Base-by-base conservation (phyloP, 2,113 vertebrate genomes). In the Isichthys henryi region DNA sequence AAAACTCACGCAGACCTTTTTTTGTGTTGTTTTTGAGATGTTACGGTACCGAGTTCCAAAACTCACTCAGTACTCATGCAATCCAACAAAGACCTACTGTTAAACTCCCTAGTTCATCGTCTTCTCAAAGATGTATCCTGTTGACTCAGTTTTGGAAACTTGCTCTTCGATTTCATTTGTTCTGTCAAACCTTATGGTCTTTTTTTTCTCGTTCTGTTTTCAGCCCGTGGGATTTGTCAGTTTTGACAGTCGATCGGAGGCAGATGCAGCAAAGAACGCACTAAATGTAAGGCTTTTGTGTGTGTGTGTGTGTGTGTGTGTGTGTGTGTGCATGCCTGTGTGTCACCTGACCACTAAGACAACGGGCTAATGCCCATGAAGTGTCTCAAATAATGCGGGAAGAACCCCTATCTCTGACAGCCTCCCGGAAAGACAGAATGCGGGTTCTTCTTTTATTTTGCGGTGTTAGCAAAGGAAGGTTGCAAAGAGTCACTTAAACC, bases 221-320 rank as follows among this genome's bases (percentile, higher is more conserved):
- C 91, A 99, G 98, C 98, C 97, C n/a, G 97, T 99, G 94, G 98
- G 98, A 90, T 99, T 99, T 96, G 98, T 99, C 95, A 98, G 97
- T 93, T 99, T 99, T 93, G 98, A 99, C 96, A 98, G 97, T 92
- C 96, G 97, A 92, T 96, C 97, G 94, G 97, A 98, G 53, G 98
- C 98, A 50, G 98, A 99, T 96, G 97, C 97, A 88, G 98, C 98
- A n/a, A 99, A 99, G 96, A 98, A 98, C 0, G 97, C 97, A 46
- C 92, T 99, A 95, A 99, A 99, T 39, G 98, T 99, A 95, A 98
- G 98, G 93, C 92, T 91, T 91, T 90, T 74, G 66, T 35, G 27
- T 74, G 66, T 46, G 45, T 45, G 35, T 74, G 7, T 74, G 70
- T n/a, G 27, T 74, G 31, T 27, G 70, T 13, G 27, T 35, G 13